Conservation (phyloP, 2,888 invertebrate genomes). For the Crocallis elinguaria region DNA sequence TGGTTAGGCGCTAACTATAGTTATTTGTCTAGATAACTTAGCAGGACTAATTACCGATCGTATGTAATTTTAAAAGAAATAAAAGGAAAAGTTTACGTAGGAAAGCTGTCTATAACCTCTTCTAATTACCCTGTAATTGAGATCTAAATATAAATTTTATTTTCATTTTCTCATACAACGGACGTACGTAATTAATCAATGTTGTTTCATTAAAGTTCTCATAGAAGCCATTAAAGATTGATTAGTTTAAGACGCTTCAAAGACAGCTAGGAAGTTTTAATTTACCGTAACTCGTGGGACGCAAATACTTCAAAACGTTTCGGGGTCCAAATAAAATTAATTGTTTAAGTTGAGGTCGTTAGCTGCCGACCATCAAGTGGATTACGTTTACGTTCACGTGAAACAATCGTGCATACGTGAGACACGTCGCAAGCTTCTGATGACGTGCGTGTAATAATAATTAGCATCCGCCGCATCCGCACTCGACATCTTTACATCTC, state of each 20-base stretch:
- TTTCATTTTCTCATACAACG: no score
- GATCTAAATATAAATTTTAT: no score
- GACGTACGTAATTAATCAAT: no score
- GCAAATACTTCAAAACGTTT: constrained; percentile 11
- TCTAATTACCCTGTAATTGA: no score
- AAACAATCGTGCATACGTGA: constrained; percentile 9
- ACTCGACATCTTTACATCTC: constrained; percentile 6
- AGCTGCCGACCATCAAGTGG: constrained; percentile 4
- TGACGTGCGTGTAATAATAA: constrained; percentile 18
- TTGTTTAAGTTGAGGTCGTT: constrained; percentile 18
- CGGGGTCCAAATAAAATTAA: constrained; percentile 7
- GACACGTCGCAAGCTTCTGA: not conserved
- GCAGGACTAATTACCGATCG: not conserved
- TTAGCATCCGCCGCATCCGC: constrained; percentile 13
- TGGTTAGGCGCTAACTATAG: constrained; percentile 20
- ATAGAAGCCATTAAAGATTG: not conserved
- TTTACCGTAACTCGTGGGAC: constrained; percentile 8
- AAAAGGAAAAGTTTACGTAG: no score
- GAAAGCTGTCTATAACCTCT: no score
- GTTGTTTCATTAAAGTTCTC: no score
- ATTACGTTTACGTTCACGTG: not conserved
- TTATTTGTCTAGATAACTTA: not conserved
- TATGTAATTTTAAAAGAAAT: no score
- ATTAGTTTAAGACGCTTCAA: constrained; percentile 9
- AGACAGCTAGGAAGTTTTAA: constrained; percentile 1